phyloP scores from a whole-genome alignment of 2,797 vertebrate genomes.

The Sebastes paucispinis region DNA sequence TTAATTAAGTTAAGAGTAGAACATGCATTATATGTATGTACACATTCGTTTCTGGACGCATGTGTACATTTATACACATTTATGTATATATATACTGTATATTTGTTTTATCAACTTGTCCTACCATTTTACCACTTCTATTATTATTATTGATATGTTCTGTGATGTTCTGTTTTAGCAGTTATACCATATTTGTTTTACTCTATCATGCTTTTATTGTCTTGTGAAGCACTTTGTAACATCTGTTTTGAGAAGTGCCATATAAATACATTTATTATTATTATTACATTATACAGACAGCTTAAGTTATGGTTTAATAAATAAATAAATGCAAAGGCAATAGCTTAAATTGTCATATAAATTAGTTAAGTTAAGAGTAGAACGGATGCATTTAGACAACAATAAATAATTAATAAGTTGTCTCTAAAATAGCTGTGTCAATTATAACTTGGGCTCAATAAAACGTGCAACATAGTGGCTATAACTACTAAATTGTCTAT shows the following conservation, averaged over 20 bases:
- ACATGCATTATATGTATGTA: not conserved
- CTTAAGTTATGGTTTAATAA: constrained; percentile 7
- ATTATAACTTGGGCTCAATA: not conserved
- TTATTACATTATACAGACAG: not conserved
- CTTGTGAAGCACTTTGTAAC: too few species aligned
- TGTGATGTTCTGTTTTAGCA: too few species aligned
- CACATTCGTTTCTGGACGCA: too few species aligned
- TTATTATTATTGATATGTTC: too few species aligned
- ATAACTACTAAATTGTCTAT: not conserved
- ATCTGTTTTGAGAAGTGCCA: too few species aligned
- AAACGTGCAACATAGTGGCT: not conserved
- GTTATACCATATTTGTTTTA: too few species aligned
- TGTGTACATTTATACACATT: too few species aligned
- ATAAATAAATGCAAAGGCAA: constrained; percentile 14
- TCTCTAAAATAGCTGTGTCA: not conserved
- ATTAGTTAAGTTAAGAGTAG: not conserved
- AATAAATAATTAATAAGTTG: constrained; percentile 3
- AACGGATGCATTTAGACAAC: not conserved
- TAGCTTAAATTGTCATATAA: not conserved
- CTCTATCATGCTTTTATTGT: too few species aligned
- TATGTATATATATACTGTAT: too few species aligned
- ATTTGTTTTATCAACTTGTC: too few species aligned
- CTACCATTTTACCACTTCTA: too few species aligned
- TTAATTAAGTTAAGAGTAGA: not conserved
- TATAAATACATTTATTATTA: too few species aligned